A percentile compares a stretch with the other conserved stretches of the same genome.
Conservation (phyloP, 2,113 vertebrate genomes). For the Tyto alba region DNA sequence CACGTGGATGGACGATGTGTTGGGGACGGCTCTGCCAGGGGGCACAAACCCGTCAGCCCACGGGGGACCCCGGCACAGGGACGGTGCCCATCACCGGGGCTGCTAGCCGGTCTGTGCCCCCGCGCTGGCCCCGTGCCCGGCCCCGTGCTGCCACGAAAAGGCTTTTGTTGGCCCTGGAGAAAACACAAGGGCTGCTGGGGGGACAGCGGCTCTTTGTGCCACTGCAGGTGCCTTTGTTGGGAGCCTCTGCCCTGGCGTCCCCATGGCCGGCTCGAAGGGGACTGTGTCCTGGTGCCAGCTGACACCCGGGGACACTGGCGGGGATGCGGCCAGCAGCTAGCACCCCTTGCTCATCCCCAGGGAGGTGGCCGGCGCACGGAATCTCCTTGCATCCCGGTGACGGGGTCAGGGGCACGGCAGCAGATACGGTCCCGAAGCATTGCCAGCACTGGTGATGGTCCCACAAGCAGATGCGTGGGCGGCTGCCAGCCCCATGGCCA, state of each 20-base stretch:
- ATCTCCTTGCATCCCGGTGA: not conserved
- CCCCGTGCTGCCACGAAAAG: not conserved
- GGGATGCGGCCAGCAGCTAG: not conserved
- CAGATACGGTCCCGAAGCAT: accelerated
- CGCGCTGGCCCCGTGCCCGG: accelerated
- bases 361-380: too few species aligned
- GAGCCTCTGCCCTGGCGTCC: not conserved
- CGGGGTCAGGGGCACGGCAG: too few species aligned
- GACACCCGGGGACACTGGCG: accelerated
- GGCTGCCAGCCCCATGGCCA: not conserved
- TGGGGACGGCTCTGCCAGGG: slow-evolving; percentile 52
- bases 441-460: not conserved
- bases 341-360: not conserved
- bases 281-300: not conserved
- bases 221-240: accelerated
- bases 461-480: not conserved
- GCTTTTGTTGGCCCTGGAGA: not conserved
- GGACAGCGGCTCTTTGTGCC: not conserved
- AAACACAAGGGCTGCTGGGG: not conserved
- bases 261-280: accelerated
- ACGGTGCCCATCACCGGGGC: accelerated
- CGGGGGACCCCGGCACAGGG: accelerated
- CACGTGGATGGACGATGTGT: slow-evolving; percentile 81
- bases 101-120: accelerated
- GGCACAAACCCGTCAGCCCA: not conserved